Evolutionary conservation across 2,888 invertebrate genomes (phyloP).

Genomic region (Pyrgus malvae): DNA sequence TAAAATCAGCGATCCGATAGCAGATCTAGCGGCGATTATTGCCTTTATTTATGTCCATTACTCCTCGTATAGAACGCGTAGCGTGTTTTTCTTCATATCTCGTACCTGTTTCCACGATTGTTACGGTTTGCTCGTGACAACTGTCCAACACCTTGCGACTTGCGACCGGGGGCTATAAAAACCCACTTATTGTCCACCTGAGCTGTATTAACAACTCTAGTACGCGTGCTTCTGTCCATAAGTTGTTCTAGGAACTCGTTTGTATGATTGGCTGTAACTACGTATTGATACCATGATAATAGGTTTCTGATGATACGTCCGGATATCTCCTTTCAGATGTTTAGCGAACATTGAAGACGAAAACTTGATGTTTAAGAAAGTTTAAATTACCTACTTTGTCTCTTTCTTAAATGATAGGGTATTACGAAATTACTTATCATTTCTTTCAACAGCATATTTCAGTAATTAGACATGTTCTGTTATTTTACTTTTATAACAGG

Average conservation of each 20-base stretch:
- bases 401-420: background rate
- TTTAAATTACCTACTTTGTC: background rate
- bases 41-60: constrained; percentile 8
- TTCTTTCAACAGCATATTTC: no score
- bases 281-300: constrained; percentile 27
- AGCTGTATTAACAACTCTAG: constrained; percentile 42
- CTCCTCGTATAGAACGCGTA: background rate
- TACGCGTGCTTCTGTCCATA: constrained; percentile 55
- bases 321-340: constrained; percentile 14
- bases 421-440: background rate
- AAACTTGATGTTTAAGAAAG: background rate
- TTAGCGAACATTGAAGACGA: constrained; percentile 15
- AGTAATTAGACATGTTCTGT: no score
- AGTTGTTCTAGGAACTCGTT: constrained; percentile 42
- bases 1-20: background rate
- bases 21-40: background rate
- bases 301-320: constrained; percentile 25
- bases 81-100: constrained; percentile 13
- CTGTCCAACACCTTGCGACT: constrained; percentile 48
- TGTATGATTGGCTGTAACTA: constrained; percentile 31
- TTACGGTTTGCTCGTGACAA: constrained; percentile 33
- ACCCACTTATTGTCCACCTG: constrained; percentile 54
- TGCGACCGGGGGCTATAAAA: constrained; percentile 43
- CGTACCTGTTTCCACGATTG: constrained; percentile 28
- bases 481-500: no score